Base-by-base conservation (phyloP, 92 coral and sea anemone genomes). In the Siderastrea siderea region DNA sequence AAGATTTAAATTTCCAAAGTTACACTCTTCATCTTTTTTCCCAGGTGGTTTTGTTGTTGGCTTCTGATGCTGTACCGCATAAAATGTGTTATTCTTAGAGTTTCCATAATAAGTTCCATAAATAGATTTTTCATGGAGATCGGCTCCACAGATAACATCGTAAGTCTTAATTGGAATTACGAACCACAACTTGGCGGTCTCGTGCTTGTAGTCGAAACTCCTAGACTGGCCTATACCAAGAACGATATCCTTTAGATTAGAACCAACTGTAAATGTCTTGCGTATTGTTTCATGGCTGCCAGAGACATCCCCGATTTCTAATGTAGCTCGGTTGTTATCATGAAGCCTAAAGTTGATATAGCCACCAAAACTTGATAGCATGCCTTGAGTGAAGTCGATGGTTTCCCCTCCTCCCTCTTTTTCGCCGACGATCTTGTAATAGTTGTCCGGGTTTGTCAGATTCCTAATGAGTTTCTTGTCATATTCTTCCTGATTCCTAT, bases 371-470 rank as follows among this genome's bases (percentile, higher is more conserved):
- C 68, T 58, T 15, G 93, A 84, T 7, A 90, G 66, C 60, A 4
- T 77, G 19, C 93, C 93, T n/a, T 68, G 59, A 44, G 94, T 87
- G 82, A 91, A 91, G 55, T 87, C 91, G 65, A 91, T 87, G 10
- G 84, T 81, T 47, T 61, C 80, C 8, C 76, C 84, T 11, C 79
- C 61, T 38, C 91, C 91, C 1, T 64, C 62, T 48, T 68, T 89
- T 38, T 78, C 67, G 14, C 90, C 90, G 12, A 85, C 68, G 61
- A 90, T 85, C 57, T 59, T 57, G 55, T 16, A 84, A 66, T 85
- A 90, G 16, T 50, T 90, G 3, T 78, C 83, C 13, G 88, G 83
- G 47, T 87, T 87, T 44, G 26, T 81, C 13, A 91, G 63, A 71
- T 81, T 47, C 38, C 69, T 52, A 44, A 91, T 48, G 19, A 87